A percentile compares a stretch with the other conserved stretches of the same genome.
These are phyloP conservation scores for Sprattus sprattus DNA, from an alignment of 2,113 vertebrate genomes.

Conservation along the genomic window DNA sequence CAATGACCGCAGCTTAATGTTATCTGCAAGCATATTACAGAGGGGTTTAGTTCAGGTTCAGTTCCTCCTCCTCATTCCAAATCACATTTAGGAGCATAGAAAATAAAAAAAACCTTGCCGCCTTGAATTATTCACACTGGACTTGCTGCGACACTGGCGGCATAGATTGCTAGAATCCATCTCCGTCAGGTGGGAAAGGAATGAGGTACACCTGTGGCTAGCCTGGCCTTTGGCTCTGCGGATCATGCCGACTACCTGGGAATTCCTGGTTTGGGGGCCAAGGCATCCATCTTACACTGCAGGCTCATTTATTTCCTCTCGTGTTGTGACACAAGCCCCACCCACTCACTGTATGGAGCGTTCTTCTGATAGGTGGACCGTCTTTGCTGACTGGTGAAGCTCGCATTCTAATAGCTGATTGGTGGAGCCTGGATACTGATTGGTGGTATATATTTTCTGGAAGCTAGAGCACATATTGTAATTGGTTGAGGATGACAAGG, in stretches of 20 bases:
- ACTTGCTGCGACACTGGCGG: constrained; percentile 67
- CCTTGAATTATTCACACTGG: constrained; percentile 77
- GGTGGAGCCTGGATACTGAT: background rate
- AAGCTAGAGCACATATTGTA: background rate
- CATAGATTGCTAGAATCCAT: constrained; percentile 77
- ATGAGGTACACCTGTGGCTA: constrained; percentile 72
- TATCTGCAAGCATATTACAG: background rate
- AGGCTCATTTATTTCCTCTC: constrained; percentile 26
- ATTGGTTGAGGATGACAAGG: background rate
- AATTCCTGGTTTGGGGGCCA: constrained; percentile 1
- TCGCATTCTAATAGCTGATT: background rate
- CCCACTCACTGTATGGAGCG: background rate
- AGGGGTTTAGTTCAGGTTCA: background rate
- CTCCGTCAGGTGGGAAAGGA: constrained; percentile 69
- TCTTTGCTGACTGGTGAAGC: background rate
- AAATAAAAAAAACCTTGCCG: constrained; percentile 62
- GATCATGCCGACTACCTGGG: constrained; percentile 50
- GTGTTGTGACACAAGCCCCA: background rate
- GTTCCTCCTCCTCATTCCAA: background rate
- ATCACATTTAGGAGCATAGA: background rate
- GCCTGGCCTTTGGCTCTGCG: constrained; percentile 65
- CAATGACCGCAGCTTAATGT: background rate
- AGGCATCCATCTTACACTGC: constrained; percentile 33
- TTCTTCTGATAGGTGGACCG: background rate
- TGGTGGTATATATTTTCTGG: background rate